Conservation (phyloP, 2,113 vertebrate genomes). For the Electrona antarctica region DNA sequence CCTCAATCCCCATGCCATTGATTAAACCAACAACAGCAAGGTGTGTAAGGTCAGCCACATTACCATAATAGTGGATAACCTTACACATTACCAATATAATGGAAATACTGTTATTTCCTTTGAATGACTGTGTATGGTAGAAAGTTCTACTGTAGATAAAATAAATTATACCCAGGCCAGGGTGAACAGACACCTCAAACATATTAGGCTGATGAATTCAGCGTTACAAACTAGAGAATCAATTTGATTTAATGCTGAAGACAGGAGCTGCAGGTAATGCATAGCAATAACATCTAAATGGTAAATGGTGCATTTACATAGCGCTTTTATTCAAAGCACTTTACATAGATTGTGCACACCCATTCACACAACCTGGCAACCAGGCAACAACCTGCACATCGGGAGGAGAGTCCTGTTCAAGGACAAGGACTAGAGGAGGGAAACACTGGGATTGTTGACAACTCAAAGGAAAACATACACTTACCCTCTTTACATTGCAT, state of each 20-base stretch:
- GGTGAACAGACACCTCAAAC: background rate
- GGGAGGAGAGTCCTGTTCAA: no score
- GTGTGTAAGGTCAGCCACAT: background rate
- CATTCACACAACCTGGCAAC: no score
- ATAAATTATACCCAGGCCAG: background rate
- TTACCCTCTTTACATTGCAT: background rate
- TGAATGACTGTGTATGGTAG: background rate
- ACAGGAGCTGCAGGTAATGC: slow-evolving; percentile 23
- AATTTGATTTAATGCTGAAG: slow-evolving; percentile 17
- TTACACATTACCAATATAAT: no score
- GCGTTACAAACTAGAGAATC: slow-evolving; percentile 13
- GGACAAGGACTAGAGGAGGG: background rate
- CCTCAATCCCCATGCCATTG: no score
- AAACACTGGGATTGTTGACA: slow-evolving; percentile 18
- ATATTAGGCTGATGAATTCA: slow-evolving; percentile 13
- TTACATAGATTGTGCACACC: no score
- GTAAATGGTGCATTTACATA: no score
- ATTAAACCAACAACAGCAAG: no score
- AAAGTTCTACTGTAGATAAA: background rate
- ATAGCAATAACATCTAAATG: background rate
- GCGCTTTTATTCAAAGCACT: no score
- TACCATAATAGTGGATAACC: background rate
- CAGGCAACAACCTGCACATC: no score
- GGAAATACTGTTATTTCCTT: background rate
- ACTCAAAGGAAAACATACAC: slow-evolving; percentile 22